Evolutionary conservation across 2,888 invertebrate genomes (phyloP).

Genomic region (Priocnemis perturbator): DNA sequence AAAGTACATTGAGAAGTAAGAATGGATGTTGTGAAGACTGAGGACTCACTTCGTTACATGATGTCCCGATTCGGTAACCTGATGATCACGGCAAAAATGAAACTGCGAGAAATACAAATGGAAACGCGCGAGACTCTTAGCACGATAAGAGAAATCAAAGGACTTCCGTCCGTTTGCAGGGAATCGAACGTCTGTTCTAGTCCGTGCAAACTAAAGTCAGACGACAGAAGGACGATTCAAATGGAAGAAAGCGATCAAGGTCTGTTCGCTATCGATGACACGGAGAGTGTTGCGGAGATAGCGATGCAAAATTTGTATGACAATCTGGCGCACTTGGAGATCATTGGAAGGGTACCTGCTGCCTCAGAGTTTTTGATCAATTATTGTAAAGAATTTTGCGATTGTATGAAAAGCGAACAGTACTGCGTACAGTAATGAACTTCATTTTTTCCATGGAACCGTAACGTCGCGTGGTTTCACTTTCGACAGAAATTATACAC

Average conservation of each 20-base stretch:
- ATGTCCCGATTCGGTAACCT: constrained; percentile 17
- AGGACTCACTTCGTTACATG: constrained; percentile 1
- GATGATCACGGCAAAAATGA: constrained; percentile 1
- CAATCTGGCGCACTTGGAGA: constrained; percentile 1
- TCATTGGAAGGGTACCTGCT: constrained; percentile 3
- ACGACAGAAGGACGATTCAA: too few species aligned
- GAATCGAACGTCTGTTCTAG: too few species aligned
- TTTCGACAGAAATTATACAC: too few species aligned
- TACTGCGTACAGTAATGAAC: too few species aligned
- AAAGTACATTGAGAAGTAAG: background rate
- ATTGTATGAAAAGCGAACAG: too few species aligned
- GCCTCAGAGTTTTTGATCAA: too few species aligned
- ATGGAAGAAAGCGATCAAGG: too few species aligned
- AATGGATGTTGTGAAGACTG: constrained; percentile 14
- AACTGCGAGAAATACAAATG: background rate
- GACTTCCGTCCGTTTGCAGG: background rate
- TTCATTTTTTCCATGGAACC: too few species aligned
- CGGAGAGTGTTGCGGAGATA: background rate
- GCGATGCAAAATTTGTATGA: constrained; percentile 1
- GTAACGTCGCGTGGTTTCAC: too few species aligned
- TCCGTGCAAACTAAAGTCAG: too few species aligned
- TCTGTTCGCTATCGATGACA: too few species aligned
- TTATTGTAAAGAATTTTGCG: too few species aligned
- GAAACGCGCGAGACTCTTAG: background rate
- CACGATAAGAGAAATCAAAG: background rate